phyloP scores from a whole-genome alignment of 2,888 invertebrate species.

The Disparrhopalites patrizii region DNA sequence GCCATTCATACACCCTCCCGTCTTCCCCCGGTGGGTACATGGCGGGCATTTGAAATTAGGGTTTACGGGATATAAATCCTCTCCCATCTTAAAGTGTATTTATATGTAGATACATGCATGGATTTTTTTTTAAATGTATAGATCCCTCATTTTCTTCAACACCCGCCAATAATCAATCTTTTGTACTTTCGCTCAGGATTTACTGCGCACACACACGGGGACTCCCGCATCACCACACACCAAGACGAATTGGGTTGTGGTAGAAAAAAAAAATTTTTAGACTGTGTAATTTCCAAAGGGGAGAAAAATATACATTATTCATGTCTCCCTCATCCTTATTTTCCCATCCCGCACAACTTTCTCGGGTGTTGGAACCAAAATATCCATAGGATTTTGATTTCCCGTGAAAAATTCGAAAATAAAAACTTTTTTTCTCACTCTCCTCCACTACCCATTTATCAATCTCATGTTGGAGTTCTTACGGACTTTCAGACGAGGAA shows the following conservation, averaged over 20 bases:
- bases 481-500: too few species aligned
- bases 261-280: too few species aligned
- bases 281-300: too few species aligned
- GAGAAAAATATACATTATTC: too few species aligned
- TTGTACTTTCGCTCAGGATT: slow-evolving; percentile 20
- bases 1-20: background rate
- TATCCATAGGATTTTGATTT: background rate
- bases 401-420: too few species aligned
- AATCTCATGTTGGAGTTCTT: too few species aligned
- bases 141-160: slow-evolving; percentile 2
- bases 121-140: background rate
- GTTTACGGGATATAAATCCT: background rate
- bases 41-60: background rate
- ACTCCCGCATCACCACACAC: background rate
- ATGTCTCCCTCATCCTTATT: too few species aligned
- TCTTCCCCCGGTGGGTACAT: background rate
- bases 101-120: background rate
- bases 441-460: too few species aligned
- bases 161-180: slow-evolving; percentile 26
- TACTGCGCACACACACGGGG: slow-evolving; percentile 8
- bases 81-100: too few species aligned
- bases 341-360: too few species aligned
- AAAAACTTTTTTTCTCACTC: too few species aligned
- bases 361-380: background rate
- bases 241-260: too few species aligned